phyloP scores from a whole-genome alignment of 2,797 vertebrate species.

The Anisognathus igniventris region DNA sequence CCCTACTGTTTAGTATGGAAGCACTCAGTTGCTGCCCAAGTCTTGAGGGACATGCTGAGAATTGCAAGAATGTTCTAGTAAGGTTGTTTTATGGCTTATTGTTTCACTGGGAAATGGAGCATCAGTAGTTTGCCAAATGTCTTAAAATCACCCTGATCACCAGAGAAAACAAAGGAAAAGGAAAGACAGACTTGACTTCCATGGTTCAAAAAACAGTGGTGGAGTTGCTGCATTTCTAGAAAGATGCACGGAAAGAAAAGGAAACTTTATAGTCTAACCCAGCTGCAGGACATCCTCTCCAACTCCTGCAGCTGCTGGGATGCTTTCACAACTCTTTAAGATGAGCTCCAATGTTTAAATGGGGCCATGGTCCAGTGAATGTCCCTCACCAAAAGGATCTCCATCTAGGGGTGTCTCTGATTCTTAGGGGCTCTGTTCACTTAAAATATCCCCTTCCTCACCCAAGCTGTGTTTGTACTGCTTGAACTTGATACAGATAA shows the following conservation, averaged over 20 bases:
- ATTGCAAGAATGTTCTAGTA: neutral
- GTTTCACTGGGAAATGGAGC: neutral
- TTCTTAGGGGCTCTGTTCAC: neutral
- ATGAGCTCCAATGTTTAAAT: neutral
- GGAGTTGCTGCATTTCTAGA: neutral
- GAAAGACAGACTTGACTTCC: neutral
- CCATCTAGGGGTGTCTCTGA: neutral
- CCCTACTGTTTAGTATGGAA: neutral
- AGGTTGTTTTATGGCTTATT: neutral
- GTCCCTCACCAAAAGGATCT: neutral
- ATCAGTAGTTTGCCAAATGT: neutral
- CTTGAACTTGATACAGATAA: neutral
- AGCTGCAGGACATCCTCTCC: neutral
- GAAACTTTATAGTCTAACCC: neutral
- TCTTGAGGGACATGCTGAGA: neutral
- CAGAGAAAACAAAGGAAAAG: neutral
- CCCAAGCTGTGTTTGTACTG: neutral
- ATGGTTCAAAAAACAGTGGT: neutral
- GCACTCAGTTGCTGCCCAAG: neutral
- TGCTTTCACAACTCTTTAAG: neutral
- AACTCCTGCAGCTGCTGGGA: neutral
- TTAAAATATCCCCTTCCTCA: neutral
- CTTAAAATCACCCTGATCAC: neutral
- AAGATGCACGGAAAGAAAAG: neutral
- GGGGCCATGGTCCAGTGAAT: neutral